Evolutionary conservation across 1,140 invertebrate species (phyloP).

Genomic region (Drosophila dunni): DNA sequence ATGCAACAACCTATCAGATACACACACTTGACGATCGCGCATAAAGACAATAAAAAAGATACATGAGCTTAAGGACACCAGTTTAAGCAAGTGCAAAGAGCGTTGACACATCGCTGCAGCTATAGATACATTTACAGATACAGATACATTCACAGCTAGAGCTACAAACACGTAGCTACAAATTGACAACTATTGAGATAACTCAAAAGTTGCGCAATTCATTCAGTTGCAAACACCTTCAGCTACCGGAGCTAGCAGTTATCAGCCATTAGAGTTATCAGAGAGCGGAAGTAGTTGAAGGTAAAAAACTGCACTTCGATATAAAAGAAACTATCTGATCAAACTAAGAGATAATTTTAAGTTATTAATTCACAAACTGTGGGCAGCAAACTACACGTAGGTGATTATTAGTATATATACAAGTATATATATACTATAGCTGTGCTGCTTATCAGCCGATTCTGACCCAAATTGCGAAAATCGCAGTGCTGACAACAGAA

Average conservation of each 20-base stretch:
- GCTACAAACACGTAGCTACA: neutral
- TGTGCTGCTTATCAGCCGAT: constrained; percentile 65
- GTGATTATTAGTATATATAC: constrained; percentile 2
- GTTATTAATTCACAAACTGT: constrained; percentile 41
- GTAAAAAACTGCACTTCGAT: neutral
- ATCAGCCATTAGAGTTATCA: too few relatives aligned
- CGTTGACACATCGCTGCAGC: constrained; percentile 10
- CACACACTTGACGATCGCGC: constrained; percentile 32
- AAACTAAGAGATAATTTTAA: constrained; percentile 40
- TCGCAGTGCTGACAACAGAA: constrained; percentile 35
- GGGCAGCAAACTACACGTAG: neutral
- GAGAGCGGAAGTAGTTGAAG: neutral
- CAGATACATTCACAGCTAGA: constrained; percentile 6
- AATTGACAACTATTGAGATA: constrained; percentile 10
- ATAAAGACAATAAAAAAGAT: constrained; percentile 34
- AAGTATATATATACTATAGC: neutral
- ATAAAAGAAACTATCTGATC: constrained; percentile 26
- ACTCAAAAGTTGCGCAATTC: neutral
- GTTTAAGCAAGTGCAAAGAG: constrained; percentile 76
- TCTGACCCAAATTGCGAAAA: constrained; percentile 77
- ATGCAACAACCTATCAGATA: constrained; percentile 37
- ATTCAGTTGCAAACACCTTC: neutral
- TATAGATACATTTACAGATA: constrained; percentile 18
- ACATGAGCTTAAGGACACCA: constrained; percentile 71
- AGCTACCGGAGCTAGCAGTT: constrained; percentile 4